Base-by-base conservation (phyloP, 35 echinoderm and acorn worm genomes). In the Apostichopus californicus region DNA sequence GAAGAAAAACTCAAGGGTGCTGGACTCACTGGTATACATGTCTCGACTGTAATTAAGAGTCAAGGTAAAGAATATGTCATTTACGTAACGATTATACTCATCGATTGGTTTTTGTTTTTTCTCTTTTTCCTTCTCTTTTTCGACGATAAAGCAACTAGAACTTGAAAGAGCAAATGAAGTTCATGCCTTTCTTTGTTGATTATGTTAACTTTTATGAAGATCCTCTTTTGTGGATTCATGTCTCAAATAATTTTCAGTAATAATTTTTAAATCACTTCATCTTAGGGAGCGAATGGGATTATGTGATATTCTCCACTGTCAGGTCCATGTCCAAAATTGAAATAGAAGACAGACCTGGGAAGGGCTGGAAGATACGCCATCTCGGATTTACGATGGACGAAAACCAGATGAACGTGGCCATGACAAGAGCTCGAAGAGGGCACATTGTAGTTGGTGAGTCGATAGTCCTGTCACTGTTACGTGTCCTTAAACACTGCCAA, bases 401-500 rank as follows among this genome's bases (percentile, higher is more conserved):
- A 83, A 95, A 98, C 78, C 97, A 98, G 89, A 98, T 96, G 91
- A 98, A 98, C 92, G 97, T 98, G 11, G 97, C 97, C 15, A 54
- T 98, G 57, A 94, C 97, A 6, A 78, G 97, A 73, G 97, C 97
- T 24, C 94, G 89, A 23, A 77, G 75, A 78, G 97, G 97, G 10
- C 93, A 94, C n/a, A 94, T 98, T 81, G 70, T 98, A n/a, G 88
- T 98, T 11, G 97, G 97, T 98, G 91, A 98, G 97, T 84, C 18
- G 34, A 46, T 46, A 3, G 34, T 46, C 34, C 34, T 3, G 34
- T 46, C 34, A 46, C 34, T 46, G 34, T 46, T 46, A 46, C 3
- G 34, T 46, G 34, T 46, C 0, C 34, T 46, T 46, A 46, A 46
- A 46, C 34, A 46, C 34, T 46, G 34, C 34, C 34, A 46, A 46